Percentiles rank a stretch among this genome's conserved stretches.
Conservation (phyloP, 2,113 vertebrate genomes). For the Zonotrichia leucophrys region DNA sequence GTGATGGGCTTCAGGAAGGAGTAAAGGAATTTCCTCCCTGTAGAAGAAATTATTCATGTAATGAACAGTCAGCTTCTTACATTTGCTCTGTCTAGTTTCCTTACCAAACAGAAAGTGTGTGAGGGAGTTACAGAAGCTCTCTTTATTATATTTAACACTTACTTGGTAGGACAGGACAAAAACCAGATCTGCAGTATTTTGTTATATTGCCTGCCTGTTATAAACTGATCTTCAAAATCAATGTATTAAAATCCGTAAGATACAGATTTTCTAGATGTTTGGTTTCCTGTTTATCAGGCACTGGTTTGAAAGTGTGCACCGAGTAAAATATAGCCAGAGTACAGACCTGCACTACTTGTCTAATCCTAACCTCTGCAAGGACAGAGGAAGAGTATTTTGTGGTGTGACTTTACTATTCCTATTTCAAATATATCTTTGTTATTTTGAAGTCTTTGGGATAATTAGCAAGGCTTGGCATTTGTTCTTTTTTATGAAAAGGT, state of each 20-base stretch:
- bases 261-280: not conserved
- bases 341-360: not conserved
- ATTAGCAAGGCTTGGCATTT: not conserved
- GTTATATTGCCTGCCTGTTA: not conserved
- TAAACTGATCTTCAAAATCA: not conserved
- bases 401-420: not conserved
- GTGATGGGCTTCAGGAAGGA: not conserved
- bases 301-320: not conserved
- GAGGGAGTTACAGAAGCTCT: not conserved
- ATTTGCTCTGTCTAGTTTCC: not conserved
- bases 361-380: not conserved
- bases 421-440: not conserved
- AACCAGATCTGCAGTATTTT: not conserved
- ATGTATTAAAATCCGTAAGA: not conserved
- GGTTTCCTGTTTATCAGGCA: not conserved
- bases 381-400: not conserved
- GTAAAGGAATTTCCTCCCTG: not conserved
- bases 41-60: not conserved
- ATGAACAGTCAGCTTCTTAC: not conserved
- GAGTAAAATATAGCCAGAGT: not conserved
- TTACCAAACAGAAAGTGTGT: not conserved
- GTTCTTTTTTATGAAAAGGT: not conserved
- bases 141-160: not conserved
- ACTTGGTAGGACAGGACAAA: not conserved
- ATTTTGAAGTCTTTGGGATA: not conserved